A percentile compares a stretch with the other conserved stretches of the same genome.
Conservation (phyloP, 2,113 vertebrate species). For the Turnix velox region DNA sequence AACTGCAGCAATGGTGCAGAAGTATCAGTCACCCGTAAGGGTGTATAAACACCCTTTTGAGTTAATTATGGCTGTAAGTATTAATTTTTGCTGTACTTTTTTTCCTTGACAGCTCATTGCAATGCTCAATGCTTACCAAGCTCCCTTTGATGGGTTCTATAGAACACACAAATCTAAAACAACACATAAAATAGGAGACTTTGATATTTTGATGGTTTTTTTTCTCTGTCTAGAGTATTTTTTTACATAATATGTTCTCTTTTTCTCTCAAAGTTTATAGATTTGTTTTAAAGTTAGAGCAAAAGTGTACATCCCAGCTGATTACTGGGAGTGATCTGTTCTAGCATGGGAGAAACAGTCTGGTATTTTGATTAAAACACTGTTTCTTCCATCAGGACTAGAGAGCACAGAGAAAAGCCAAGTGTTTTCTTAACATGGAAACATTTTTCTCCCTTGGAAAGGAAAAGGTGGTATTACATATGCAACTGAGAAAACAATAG, state of each 20-base stretch:
- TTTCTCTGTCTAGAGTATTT: not conserved
- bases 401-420: not conserved
- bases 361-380: not conserved
- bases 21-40: conserved; percentile 94
- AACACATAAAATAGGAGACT: not conserved
- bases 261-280: not conserved
- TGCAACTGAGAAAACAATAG: not conserved
- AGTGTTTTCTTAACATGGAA: not conserved
- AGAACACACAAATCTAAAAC: not conserved
- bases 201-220: not conserved
- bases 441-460: not conserved
- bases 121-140: not conserved
- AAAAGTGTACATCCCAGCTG: not conserved
- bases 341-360: not conserved
- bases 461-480: not conserved
- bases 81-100: not conserved
- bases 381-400: not conserved
- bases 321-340: not conserved
- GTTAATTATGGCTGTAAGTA: conserved; percentile 95
- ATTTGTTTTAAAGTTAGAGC: not conserved
- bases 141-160: not conserved
- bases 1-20: conserved; percentile 87
- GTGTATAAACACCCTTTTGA: conserved; percentile 96
- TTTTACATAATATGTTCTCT: not conserved
- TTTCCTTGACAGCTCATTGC: not conserved